Conservation (phyloP, 2,888 invertebrate genomes). For the Pristionchus fissidentatus region DNA sequence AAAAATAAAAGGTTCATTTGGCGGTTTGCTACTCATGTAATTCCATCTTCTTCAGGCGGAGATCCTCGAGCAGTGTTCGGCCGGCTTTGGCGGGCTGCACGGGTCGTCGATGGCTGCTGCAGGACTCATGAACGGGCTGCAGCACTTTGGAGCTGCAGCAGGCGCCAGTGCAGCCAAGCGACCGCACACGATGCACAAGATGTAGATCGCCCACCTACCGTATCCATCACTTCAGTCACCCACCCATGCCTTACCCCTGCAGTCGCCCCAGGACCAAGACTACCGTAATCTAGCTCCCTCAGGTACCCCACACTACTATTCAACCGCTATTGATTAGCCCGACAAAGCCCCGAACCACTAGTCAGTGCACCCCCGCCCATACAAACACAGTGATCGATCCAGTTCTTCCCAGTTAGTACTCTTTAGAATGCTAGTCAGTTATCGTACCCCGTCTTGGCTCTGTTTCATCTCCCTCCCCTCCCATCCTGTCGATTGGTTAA, state of each 20-base stretch:
- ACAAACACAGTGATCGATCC: conserved; percentile 7
- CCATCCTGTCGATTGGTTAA: conserved; percentile 1
- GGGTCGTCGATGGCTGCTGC: conserved; percentile 50
- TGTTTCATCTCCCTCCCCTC: not conserved
- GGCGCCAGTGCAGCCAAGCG: not conserved
- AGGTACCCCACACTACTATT: not conserved
- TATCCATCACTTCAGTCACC: not conserved
- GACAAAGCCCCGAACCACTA: not conserved
- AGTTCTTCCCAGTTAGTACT: not conserved
- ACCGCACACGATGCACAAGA: conserved; percentile 44
- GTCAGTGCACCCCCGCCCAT: not conserved
- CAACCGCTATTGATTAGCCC: not conserved
- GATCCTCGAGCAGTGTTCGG: conserved; percentile 51
- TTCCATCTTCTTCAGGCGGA: conserved; percentile 48
- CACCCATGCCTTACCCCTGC: not conserved
- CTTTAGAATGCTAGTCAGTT: conserved; percentile 13
- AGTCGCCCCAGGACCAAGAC: conserved; percentile 18
- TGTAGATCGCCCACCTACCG: conserved; percentile 2
- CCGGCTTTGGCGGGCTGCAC: conserved; percentile 33
- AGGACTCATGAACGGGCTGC: conserved; percentile 56
- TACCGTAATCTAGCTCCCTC: conserved; percentile 12
- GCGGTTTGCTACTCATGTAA: not conserved
- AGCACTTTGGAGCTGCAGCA: conserved; percentile 10
- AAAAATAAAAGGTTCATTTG: not conserved
- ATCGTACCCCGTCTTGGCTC: not conserved